These are phyloP conservation scores for Luscinia megarhynchos DNA, from an alignment of 2,797 vertebrate species.

Conservation along the genomic window DNA sequence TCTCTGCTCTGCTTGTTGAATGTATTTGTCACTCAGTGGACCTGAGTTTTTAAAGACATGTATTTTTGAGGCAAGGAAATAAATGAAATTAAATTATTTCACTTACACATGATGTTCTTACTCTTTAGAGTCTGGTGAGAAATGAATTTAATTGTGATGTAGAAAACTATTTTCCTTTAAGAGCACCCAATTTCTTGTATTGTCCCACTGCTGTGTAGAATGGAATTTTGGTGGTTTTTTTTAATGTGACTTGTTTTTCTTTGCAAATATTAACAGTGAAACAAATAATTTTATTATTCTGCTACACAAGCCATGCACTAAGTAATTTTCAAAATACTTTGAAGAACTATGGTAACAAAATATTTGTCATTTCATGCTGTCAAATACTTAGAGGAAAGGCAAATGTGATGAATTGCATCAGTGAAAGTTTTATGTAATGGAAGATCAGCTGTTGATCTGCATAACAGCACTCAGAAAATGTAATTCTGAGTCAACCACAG, in stretches of 20 bases:
- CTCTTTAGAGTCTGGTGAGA: background rate
- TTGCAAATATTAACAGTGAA: background rate
- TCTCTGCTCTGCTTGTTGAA: background rate
- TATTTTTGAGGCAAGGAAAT: background rate
- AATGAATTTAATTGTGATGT: background rate
- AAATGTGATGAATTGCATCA: background rate
- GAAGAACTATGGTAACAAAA: background rate
- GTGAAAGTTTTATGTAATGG: background rate
- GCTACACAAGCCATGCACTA: background rate
- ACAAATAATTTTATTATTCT: background rate
- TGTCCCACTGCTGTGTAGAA: background rate
- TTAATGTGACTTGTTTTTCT: background rate
- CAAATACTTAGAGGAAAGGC: background rate
- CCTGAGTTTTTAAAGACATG: background rate
- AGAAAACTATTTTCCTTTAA: background rate
- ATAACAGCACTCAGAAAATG: accelerated
- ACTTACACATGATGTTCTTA: background rate
- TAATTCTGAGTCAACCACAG: background rate
- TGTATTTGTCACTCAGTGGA: background rate
- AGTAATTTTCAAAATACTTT: background rate
- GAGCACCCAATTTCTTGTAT: background rate
- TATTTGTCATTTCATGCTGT: background rate
- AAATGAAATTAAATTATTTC: background rate
- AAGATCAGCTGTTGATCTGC: background rate
- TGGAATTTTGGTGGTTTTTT: background rate